phyloP scores from a whole-genome alignment of 2,113 vertebrate genomes.

The Microcebus griseorufus region DNA sequence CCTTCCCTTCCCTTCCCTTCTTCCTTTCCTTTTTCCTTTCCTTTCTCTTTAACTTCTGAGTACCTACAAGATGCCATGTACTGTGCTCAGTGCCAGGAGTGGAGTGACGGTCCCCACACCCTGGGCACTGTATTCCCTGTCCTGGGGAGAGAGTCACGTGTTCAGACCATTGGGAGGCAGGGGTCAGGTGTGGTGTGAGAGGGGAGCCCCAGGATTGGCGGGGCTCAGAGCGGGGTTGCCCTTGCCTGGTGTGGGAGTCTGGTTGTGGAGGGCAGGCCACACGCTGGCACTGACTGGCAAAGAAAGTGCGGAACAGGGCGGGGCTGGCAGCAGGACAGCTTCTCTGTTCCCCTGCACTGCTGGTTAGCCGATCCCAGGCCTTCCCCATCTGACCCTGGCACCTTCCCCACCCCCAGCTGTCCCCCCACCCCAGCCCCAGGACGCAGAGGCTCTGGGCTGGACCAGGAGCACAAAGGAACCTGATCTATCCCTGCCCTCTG shows the following conservation, averaged over 20 bases:
- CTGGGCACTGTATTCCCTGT: rapidly evolving
- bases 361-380: background rate
- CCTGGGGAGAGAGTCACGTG: background rate
- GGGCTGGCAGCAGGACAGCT: background rate
- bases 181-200: background rate
- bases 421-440: no score
- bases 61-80: rapidly evolving
- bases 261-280: background rate
- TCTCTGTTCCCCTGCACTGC: background rate
- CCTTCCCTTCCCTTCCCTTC: background rate
- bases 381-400: background rate
- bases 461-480: background rate
- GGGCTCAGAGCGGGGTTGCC: background rate
- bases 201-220: no score
- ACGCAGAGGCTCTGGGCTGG: background rate
- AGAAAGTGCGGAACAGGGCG: background rate
- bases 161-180: rapidly evolving
- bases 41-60: background rate
- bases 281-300: background rate
- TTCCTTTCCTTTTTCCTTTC: background rate
- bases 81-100: background rate
- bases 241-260: background rate
- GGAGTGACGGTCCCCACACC: background rate
- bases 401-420: background rate
- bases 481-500: background rate